Evolutionary conservation across 2,797 vertebrate species (phyloP).

Genomic region (Leuciscus waleckii): DNA sequence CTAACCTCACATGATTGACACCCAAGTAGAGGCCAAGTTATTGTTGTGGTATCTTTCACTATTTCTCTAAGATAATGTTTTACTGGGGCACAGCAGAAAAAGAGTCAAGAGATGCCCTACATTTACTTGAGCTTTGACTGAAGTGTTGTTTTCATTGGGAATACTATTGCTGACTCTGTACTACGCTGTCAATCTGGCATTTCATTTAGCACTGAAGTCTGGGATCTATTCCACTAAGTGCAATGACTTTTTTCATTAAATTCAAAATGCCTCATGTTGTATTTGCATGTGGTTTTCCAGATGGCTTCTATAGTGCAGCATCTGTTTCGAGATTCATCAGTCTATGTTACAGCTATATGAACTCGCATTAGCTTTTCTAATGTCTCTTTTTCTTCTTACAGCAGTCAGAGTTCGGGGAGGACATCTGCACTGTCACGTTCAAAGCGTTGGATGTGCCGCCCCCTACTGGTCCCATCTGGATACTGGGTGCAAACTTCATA

Average conservation of each 20-base stretch:
- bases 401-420: constrained; percentile 84
- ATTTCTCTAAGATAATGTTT: background rate
- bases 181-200: background rate
- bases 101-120: background rate
- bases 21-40: too few species aligned
- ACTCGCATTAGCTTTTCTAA: background rate
- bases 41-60: background rate
- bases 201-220: constrained; percentile 1
- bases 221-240: background rate
- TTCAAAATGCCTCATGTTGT: background rate
- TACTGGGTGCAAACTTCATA: constrained; percentile 94
- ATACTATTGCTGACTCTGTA: background rate
- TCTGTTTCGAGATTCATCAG: background rate
- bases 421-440: constrained; percentile 88
- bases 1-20: background rate
- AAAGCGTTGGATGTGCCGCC: constrained; percentile 89
- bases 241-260: background rate
- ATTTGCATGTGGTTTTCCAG: constrained; percentile 7
- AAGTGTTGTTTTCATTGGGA: background rate
- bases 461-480: constrained; percentile 91
- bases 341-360: background rate
- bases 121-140: background rate
- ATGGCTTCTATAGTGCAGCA: background rate
- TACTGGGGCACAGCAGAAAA: background rate
- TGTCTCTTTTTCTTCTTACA: constrained; percentile 63